A percentile compares a stretch with the other conserved stretches of the same genome.
phyloP scores from a whole-genome alignment of 1,140 invertebrate species.

The Triops longicaudatus region DNA sequence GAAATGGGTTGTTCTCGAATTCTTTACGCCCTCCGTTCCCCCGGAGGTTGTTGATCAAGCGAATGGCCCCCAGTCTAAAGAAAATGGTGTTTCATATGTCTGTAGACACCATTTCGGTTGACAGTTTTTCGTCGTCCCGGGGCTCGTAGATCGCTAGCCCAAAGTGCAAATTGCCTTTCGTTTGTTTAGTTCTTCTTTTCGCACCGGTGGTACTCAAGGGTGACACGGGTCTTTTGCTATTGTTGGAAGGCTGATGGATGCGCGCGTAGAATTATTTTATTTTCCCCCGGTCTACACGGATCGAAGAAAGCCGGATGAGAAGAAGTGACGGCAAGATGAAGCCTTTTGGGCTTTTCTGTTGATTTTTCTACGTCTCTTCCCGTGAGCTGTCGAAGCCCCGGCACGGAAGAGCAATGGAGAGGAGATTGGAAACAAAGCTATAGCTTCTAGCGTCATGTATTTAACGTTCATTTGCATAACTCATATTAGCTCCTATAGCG shows the following conservation, averaged over 20 bases:
- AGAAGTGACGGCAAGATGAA: neutral
- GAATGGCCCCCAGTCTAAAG: neutral
- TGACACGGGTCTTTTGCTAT: neutral
- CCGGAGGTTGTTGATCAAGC: neutral
- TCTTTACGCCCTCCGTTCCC: neutral
- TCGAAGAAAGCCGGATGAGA: conserved; percentile 8
- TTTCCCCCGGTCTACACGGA: neutral
- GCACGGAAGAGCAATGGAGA: neutral
- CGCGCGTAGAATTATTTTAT: neutral
- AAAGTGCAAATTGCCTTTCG: neutral
- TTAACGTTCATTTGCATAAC: conserved; percentile 7
- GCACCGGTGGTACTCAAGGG: neutral
- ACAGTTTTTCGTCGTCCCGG: neutral
- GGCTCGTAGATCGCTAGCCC: neutral
- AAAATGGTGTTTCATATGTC: conserved; percentile 1
- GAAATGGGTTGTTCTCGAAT: neutral
- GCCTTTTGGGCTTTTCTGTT: neutral
- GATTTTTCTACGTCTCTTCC: neutral
- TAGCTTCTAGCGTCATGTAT: neutral
- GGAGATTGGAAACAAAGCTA: neutral
- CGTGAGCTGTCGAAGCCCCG: neutral
- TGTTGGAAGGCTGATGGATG: neutral
- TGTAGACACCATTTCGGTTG: neutral
- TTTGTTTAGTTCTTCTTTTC: neutral
- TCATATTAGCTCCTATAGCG: neutral